Percentiles rank a stretch among this genome's conserved stretches.
Conservation (phyloP, 2,888 invertebrate genomes). For the Philaethria dido region DNA sequence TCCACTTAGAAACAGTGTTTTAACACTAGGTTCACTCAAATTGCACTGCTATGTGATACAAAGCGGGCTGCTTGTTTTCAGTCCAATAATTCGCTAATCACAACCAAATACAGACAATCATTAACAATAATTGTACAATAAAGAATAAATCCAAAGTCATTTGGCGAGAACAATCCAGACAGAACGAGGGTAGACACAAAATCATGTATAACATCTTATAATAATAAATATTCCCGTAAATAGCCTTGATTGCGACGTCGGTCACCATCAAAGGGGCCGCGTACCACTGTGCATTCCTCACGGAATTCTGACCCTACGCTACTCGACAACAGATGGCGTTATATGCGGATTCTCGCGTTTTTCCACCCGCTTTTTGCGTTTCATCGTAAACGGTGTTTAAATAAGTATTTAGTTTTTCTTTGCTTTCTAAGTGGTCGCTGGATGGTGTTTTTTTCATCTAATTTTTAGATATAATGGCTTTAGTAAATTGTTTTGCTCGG, state of each 20-base stretch:
- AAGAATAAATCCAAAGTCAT: constrained; percentile 50
- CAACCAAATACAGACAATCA: neutral
- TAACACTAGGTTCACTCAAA: no score
- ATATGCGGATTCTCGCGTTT: constrained; percentile 68
- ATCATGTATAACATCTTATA: constrained; percentile 83
- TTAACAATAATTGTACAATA: constrained; percentile 1
- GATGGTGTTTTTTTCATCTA: constrained; percentile 66
- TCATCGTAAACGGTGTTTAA: constrained; percentile 77
- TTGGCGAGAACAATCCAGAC: constrained; percentile 72
- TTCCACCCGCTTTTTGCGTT: constrained; percentile 68
- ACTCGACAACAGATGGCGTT: constrained; percentile 80
- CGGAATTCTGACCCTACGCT: constrained; percentile 74
- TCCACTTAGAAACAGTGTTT: no score
- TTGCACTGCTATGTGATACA: no score
- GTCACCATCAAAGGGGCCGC: constrained; percentile 81
- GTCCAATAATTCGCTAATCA: no score
- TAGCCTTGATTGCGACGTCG: constrained; percentile 82
- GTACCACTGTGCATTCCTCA: constrained; percentile 70
- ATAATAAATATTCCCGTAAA: constrained; percentile 83
- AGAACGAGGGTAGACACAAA: constrained; percentile 72
- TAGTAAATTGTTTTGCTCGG: constrained; percentile 68
- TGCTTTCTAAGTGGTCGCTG: constrained; percentile 77
- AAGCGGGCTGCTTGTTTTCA: no score
- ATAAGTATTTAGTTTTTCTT: constrained; percentile 80
- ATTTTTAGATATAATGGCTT: constrained; percentile 69